phyloP scores from a whole-genome alignment of 2,888 invertebrate species.

The Melanostoma mellinum region DNA sequence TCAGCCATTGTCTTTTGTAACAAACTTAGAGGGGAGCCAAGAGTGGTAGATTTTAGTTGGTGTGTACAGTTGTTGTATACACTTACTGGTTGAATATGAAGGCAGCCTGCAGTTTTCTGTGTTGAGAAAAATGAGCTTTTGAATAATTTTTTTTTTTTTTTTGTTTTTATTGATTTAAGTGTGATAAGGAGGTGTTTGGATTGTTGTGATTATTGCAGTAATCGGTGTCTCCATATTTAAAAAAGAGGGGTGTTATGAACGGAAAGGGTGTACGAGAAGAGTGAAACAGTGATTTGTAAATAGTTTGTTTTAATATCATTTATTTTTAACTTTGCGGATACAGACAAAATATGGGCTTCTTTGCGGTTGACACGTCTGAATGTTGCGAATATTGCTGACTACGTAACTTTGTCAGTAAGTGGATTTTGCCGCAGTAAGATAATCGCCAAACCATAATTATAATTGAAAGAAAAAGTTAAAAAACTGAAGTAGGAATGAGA shows the following conservation, averaged over 20 bases:
- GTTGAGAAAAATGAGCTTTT: constrained; percentile 43
- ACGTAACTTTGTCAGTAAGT: no score
- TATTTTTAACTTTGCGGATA: constrained; percentile 11
- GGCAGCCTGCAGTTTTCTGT: constrained; percentile 26
- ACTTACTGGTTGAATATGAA: not conserved
- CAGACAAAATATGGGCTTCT: no score
- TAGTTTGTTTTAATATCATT: constrained; percentile 7
- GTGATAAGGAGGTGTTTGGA: constrained; percentile 49
- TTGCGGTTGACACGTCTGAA: no score
- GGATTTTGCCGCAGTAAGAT: no score
- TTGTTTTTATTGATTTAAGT: constrained; percentile 38
- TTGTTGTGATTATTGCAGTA: constrained; percentile 5
- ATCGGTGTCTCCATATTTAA: constrained; percentile 16
- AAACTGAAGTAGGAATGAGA: no score
- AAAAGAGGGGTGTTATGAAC: constrained; percentile 1
- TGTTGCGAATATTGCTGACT: no score
- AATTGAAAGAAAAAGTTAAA: no score
- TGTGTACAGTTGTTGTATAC: not conserved
- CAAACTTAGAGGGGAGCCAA: constrained; percentile 3
- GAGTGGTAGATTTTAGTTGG: not conserved
- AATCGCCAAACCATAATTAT: no score
- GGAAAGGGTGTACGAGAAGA: not conserved
- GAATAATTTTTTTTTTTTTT: constrained; percentile 44
- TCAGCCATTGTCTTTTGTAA: constrained; percentile 7
- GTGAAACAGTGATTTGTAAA: constrained; percentile 3